These are phyloP conservation scores for Calameuta filiformis DNA, from an alignment of 2,888 invertebrate species.

Conservation along the genomic window DNA sequence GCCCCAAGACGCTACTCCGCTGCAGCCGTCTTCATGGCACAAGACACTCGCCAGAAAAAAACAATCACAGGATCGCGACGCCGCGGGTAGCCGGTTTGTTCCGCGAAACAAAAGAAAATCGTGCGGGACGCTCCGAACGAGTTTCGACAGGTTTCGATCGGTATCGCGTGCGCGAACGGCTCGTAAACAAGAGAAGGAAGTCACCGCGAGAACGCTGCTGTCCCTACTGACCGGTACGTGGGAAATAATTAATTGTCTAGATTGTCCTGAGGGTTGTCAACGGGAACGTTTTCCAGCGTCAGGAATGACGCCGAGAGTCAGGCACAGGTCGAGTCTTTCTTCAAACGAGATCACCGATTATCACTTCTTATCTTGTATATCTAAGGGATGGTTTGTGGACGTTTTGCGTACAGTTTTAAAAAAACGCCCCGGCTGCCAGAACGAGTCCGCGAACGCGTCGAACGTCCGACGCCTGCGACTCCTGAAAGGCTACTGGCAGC, in stretches of 20 bases:
- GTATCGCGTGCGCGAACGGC: too few relatives aligned
- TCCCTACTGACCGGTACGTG: neutral
- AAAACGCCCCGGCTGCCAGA: neutral
- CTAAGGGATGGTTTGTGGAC: neutral
- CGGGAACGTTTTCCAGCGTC: neutral
- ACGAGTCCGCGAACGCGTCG: neutral
- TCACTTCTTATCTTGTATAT: neutral
- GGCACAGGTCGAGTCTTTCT: neutral
- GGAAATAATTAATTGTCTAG: neutral
- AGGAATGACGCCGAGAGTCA: neutral
- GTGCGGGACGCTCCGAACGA: neutral
- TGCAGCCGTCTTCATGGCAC: neutral
- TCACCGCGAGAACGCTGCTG: neutral
- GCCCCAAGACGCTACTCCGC: neutral
- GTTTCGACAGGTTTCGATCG: neutral
- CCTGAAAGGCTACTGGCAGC: constrained; percentile 58
- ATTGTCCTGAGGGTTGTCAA: neutral
- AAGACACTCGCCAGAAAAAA: neutral
- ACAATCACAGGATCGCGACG: neutral
- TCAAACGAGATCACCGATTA: neutral
- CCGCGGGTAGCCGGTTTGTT: neutral
- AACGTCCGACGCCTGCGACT: constrained; percentile 41
- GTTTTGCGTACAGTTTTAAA: neutral
- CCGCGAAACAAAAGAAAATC: neutral
- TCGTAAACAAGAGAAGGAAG: neutral